A percentile compares a stretch with the other conserved stretches of the same genome.
These are phyloP conservation scores for Scolopax rusticola DNA, from an alignment of 2,797 vertebrate genomes.

Conservation along the genomic window DNA sequence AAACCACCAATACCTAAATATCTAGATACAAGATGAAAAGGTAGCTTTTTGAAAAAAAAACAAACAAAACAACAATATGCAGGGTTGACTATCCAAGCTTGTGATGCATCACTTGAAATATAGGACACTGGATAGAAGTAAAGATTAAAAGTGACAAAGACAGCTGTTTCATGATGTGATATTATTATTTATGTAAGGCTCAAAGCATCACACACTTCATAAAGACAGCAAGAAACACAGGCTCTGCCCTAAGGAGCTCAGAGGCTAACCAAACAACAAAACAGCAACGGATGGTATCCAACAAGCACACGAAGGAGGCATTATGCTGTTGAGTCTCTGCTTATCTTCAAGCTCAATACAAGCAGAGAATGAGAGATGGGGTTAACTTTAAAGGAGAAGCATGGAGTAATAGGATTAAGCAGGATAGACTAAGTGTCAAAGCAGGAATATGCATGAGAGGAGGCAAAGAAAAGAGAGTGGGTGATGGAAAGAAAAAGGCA, in stretches of 20 bases:
- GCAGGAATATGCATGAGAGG: constrained; percentile 44
- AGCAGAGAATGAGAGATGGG: constrained; percentile 34
- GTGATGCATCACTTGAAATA: constrained; percentile 10
- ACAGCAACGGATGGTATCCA: neutral
- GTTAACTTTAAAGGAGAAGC: constrained; percentile 35
- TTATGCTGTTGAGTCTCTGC: neutral
- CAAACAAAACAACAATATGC: neutral
- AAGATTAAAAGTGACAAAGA: constrained; percentile 23
- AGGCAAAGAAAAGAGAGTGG: constrained; percentile 48
- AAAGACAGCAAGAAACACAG: neutral
- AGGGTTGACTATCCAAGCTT: neutral
- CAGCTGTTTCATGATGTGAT: constrained; percentile 1
- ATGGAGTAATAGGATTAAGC: constrained; percentile 36
- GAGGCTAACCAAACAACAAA: constrained; percentile 27
- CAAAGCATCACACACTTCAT: constrained; percentile 6
- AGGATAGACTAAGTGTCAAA: constrained; percentile 41
- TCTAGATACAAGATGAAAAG: neutral
- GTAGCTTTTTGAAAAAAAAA: neutral
- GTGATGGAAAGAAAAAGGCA: constrained; percentile 48
- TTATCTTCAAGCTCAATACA: constrained; percentile 41
- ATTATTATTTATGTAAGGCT: constrained; percentile 34
- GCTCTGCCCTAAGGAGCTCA: constrained; percentile 31
- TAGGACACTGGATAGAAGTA: neutral
- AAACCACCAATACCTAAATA: neutral
- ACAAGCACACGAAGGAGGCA: neutral